These are phyloP conservation scores for Dufourea novaeangliae DNA, from an alignment of 1,140 invertebrate genomes.

Conservation along the genomic window DNA sequence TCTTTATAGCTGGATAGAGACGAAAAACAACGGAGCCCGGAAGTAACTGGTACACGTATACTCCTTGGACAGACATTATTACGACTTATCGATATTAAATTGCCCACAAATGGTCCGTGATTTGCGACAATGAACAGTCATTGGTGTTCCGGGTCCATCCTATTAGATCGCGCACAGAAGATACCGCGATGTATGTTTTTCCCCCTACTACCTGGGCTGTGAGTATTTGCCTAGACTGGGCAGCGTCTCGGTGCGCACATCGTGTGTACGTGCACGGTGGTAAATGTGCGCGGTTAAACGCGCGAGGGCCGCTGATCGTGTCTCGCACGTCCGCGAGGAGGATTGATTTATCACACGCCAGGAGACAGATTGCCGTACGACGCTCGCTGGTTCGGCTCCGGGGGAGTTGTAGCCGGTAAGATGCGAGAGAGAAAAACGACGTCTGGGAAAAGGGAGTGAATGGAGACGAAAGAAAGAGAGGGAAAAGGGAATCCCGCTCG, in stretches of 20 bases:
- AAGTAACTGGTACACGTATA: constrained; percentile 12
- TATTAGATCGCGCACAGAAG: constrained; percentile 47
- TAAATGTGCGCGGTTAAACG: constrained; percentile 35
- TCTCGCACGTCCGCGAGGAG: constrained; percentile 72
- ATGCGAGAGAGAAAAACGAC: constrained; percentile 36
- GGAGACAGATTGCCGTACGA: constrained; percentile 74
- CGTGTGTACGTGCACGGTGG: not conserved
- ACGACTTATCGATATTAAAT: constrained; percentile 61
- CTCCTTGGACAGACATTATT: not conserved
- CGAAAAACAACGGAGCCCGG: constrained; percentile 33
- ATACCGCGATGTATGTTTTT: constrained; percentile 22
- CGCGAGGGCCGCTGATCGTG: constrained; percentile 69
- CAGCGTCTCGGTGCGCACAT: not conserved
- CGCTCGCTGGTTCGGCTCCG: constrained; percentile 55
- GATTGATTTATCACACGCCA: constrained; percentile 79
- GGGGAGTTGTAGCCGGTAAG: constrained; percentile 39
- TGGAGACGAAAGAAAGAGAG: constrained; percentile 4
- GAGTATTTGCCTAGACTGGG: constrained; percentile 16
- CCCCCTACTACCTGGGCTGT: not conserved
- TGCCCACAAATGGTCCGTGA: constrained; percentile 50
- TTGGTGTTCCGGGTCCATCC: constrained; percentile 49
- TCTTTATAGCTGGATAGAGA: constrained; percentile 62
- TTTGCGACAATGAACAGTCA: constrained; percentile 46
- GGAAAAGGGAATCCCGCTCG: constrained; percentile 38
- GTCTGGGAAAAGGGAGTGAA: not conserved